phyloP scores from a whole-genome alignment of 1,140 invertebrate genomes.

The Manduca sexta region DNA sequence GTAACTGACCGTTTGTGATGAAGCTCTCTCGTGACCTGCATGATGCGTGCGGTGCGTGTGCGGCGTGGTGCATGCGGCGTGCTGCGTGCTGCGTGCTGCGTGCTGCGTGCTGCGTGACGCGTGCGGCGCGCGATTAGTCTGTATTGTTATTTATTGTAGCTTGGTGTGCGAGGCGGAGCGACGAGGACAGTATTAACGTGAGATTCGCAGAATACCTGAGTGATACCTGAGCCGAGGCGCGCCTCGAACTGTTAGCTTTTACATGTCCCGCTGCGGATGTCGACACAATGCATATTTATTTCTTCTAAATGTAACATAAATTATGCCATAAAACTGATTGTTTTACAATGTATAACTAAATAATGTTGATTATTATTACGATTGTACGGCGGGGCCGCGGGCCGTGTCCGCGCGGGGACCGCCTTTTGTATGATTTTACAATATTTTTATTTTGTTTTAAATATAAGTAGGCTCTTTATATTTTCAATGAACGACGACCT shows the following conservation, averaged over 20 bases:
- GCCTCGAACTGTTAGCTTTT: conserved; percentile 7
- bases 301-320: conserved; percentile 43
- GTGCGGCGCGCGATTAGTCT: too few relatives aligned
- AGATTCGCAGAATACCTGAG: conserved; percentile 1
- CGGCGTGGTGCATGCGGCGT: too few relatives aligned
- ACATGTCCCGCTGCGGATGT: conserved; percentile 7
- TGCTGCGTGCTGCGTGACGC: too few relatives aligned
- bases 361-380: conserved; percentile 41
- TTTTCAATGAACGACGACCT: conserved; percentile 28
- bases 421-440: conserved; percentile 30
- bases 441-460: conserved; percentile 24
- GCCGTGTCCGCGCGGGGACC: conserved; percentile 19
- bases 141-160: too few relatives aligned
- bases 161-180: neutral
- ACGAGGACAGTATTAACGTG: conserved; percentile 2
- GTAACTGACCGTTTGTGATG: too few relatives aligned
- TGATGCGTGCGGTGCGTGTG: too few relatives aligned
- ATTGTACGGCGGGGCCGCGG: conserved; percentile 18
- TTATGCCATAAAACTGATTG: conserved; percentile 54
- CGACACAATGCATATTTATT: conserved; percentile 46
- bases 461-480: conserved; percentile 24
- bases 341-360: conserved; percentile 49
- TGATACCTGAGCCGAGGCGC: neutral
- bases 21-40: too few relatives aligned
- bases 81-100: too few relatives aligned